Base-by-base conservation (phyloP, 2,797 vertebrate species). In the Danio aesculapii region DNA sequence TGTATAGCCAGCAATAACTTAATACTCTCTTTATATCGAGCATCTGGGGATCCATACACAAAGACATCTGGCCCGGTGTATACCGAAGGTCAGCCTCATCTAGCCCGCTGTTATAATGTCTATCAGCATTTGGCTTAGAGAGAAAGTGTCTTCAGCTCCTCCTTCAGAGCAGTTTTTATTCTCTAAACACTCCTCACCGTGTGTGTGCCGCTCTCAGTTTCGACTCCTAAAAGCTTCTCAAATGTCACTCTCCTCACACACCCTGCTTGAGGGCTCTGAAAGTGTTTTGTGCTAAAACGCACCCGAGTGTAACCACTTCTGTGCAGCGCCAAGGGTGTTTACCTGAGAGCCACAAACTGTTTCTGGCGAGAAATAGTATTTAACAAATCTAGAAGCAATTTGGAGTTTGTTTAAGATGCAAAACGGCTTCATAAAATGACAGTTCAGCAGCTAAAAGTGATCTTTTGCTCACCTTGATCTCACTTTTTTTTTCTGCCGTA, bases 81-180 rank as follows among this genome's bases (percentile, higher is more conserved):
- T 83, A 50, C 9, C 85, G 81, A 85, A 85, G 83, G 83, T 87
- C 86, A 86, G 21, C 43, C 64, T 53, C 46, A 50, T 59, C 63
- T 68, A 63, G 69, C 75, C 82, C 6, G 4, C 64, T 83, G 62
- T 75, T 75, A 50, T 72, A 73, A 63, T 73, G 82, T 62, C 55
- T 67, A 61, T 81, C 79, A 82, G 66, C 2, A n/a, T 77, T 81
- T 39, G 83, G 59, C 66, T 75, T 75, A 55, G 50, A 68, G 73
- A 74, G 63, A 81, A 84, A 83, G 70, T 46, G 68, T 77, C 79
- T 80, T 72, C 49, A 4, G 13, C 43, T 78, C 53, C 44, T 78
- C 21, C 64, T 81, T 85, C 75, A 69, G 80, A 64, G 21, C 14
- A 16, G 16, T 69, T 83, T 30, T 77, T 83, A 79, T 83, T 80